Base-by-base conservation (phyloP, 2,113 vertebrate species). In the Myxocyprinus asiaticus region DNA sequence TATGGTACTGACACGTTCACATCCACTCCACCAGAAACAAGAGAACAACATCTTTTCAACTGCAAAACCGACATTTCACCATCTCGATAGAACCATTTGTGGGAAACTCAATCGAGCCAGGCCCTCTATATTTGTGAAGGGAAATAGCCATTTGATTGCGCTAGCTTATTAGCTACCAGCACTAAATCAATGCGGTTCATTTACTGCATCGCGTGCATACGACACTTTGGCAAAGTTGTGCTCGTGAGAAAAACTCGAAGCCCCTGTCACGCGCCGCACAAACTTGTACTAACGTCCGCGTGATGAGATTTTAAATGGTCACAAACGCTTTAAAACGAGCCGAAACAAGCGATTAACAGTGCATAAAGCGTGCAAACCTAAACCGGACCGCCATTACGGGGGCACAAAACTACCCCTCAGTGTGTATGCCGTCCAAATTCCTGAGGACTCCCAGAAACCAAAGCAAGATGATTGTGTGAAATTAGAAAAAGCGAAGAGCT, bases 201-300 rank as follows among this genome's bases (percentile, higher is more conserved):
- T 47, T 72, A 6, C 43, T 11, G 43, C 15, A 59, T 61, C 10
- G 43, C 15, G 5, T 56, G 12, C 4, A 43, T 15, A n/a, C 14
- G 11, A 58, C 4, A 71, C 33, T 15, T 71, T n/a, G 4, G 43
- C 15, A 47, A 59, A 47, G 43, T 61, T 17, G 9, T 4, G 6
- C 9, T 72, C 10, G 43, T 7, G 2, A 72, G 6, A 44, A 47
- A 72, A 17, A 8, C 42, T 15, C 15, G 9, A 14, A 58, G 53
- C 4, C 10, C 1, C 5, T 8, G 6, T 9, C 14, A 50, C 48
- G 17, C 11, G 48, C 6, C 0, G 6, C 15, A 70, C 11, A 75
- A 75, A 75, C 72, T 63, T 75, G 42, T 63, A 48, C 11, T n/a
- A 63, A 6, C 59, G 45, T 33, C 45, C 72, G 17, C 72, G 72